phyloP scores from a whole-genome alignment of 2,113 vertebrate genomes.

The Macquaria australasica region DNA sequence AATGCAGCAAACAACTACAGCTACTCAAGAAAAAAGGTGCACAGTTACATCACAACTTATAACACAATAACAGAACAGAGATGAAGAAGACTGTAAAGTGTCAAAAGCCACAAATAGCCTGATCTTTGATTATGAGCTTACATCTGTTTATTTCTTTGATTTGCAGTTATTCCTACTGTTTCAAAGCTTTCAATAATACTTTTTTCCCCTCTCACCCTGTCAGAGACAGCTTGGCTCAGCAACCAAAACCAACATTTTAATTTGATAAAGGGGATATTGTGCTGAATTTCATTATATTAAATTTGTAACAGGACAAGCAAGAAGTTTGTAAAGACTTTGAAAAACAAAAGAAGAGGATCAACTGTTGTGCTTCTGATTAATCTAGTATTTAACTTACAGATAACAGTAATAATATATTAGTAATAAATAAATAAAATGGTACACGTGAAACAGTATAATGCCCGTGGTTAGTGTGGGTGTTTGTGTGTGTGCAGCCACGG shows the following conservation, averaged over 20 bases:
- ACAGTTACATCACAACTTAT: not conserved
- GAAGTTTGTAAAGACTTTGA: not conserved
- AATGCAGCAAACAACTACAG: not conserved
- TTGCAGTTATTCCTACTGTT: too few relatives aligned
- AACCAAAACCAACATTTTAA: not conserved
- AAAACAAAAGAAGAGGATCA: not conserved
- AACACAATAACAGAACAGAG: not conserved
- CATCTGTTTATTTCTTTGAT: not conserved
- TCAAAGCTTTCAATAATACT: too few relatives aligned
- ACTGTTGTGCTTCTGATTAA: not conserved
- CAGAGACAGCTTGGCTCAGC: too few relatives aligned
- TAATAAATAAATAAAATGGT: not conserved
- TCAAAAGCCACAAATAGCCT: not conserved
- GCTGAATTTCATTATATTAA: not conserved
- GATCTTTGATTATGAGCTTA: not conserved
- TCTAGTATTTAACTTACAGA: not conserved
- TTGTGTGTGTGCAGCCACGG: not conserved
- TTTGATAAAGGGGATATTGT: not conserved
- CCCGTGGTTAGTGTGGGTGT: not conserved
- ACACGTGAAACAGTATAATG: not conserved
- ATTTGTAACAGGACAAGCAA: not conserved
- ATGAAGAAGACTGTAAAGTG: not conserved
- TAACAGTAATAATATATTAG: not conserved
- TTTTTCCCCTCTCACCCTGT: too few relatives aligned
- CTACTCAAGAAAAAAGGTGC: not conserved